These are phyloP conservation scores for Leucophenga montana DNA, from an alignment of 2,888 invertebrate species.

Conservation along the genomic window DNA sequence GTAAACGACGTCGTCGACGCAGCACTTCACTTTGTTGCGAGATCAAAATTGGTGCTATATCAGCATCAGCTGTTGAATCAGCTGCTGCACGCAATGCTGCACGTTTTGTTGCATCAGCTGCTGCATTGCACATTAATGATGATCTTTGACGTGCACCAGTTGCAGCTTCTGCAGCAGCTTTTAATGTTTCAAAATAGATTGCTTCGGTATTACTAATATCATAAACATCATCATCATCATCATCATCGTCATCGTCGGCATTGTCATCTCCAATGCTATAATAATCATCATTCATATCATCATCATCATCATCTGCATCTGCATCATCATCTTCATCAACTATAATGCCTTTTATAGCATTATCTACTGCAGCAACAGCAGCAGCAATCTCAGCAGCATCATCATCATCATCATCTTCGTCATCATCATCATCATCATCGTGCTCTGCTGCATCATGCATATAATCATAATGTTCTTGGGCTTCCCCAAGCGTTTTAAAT, in stretches of 20 bases:
- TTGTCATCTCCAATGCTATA: constrained; percentile 9
- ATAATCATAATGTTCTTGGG: constrained; percentile 53
- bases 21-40: constrained; percentile 40
- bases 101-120: constrained; percentile 33
- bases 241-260: constrained; percentile 31
- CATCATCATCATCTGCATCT: constrained; percentile 28
- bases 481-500: constrained; percentile 69
- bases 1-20: constrained; percentile 18
- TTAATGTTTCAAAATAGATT: constrained; percentile 38
- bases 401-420: constrained; percentile 40
- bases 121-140: constrained; percentile 26
- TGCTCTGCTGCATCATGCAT: constrained; percentile 15
- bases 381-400: background rate
- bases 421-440: constrained; percentile 34
- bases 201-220: background rate
- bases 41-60: constrained; percentile 45
- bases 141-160: constrained; percentile 53
- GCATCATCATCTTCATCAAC: constrained; percentile 44
- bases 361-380: constrained; percentile 1
- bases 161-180: constrained; percentile 54
- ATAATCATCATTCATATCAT: constrained; percentile 28
- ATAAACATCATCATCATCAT: constrained; percentile 17
- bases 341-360: background rate
- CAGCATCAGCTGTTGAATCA: constrained; percentile 48
- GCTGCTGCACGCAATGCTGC: constrained; percentile 32